These are phyloP conservation scores for Archilochus colubris DNA, from an alignment of 2,113 vertebrate species.

Conservation along the genomic window DNA sequence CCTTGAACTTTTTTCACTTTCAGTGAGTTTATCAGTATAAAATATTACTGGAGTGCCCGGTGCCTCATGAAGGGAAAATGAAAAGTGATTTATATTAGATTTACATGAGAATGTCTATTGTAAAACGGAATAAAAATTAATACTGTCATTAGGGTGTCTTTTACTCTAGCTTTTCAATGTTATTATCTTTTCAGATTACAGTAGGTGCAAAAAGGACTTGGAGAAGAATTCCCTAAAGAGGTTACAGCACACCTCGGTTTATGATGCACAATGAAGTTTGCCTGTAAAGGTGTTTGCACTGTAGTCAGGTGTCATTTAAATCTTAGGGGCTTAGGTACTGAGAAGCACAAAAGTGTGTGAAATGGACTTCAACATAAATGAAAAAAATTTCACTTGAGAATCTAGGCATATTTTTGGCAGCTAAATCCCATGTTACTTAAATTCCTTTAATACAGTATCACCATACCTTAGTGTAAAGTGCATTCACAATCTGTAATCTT, in stretches of 20 bases:
- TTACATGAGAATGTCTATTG: neutral
- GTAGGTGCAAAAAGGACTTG: neutral
- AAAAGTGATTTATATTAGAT: neutral
- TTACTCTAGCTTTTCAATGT: neutral
- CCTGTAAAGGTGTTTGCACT: neutral
- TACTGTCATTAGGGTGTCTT: neutral
- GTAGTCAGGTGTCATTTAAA: neutral
- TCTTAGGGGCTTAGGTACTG: neutral
- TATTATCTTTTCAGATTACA: neutral
- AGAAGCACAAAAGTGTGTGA: neutral
- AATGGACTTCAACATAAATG: neutral
- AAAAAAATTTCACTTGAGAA: neutral
- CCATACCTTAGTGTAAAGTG: neutral
- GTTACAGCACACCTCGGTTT: neutral
- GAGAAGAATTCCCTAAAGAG: neutral
- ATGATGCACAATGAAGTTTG: neutral
- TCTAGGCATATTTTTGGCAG: neutral
- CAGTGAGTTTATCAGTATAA: neutral
- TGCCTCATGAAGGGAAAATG: neutral
- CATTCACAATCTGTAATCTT: neutral
- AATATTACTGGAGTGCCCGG: neutral
- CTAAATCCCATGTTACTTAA: neutral
- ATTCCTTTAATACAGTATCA: neutral
- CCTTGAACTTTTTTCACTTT: neutral
- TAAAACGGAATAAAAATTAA: neutral